Evolutionary conservation across 2,113 vertebrate genomes (phyloP).

Genomic region (Prolemur simus): DNA sequence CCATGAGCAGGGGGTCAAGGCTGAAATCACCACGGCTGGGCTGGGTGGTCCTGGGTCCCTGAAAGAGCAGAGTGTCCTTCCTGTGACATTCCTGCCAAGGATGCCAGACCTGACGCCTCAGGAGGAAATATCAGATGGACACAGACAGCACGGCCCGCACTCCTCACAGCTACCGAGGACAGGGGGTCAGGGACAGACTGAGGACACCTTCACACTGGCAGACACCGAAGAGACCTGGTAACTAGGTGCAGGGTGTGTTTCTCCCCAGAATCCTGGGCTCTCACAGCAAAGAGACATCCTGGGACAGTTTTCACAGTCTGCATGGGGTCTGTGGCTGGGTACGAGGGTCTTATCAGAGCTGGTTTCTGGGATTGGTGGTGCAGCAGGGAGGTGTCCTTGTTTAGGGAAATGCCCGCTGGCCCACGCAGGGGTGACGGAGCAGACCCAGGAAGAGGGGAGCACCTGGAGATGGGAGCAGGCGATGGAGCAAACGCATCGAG

Average conservation of each 20-base stretch:
- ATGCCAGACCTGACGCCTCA: no score
- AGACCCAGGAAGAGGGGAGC: no score
- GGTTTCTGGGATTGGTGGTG: background rate
- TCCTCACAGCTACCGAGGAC: no score
- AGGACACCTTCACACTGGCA: background rate
- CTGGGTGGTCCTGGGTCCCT: background rate
- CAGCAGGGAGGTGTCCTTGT: no score
- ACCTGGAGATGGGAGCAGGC: background rate
- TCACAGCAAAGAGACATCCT: background rate
- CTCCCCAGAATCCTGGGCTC: background rate
- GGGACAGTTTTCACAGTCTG: background rate
- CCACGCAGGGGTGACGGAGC: background rate
- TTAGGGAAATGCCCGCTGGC: background rate
- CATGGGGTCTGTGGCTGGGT: background rate
- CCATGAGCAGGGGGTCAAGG: background rate
- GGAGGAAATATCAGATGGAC: background rate
- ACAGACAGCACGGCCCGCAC: accelerated
- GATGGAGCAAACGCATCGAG: no score
- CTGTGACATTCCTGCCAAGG: background rate
- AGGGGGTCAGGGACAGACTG: background rate
- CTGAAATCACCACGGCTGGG: background rate
- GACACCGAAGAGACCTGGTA: background rate
- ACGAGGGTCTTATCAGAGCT: background rate
- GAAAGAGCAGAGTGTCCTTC: background rate
- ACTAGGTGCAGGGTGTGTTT: background rate